phyloP scores from a whole-genome alignment of 2,797 vertebrate species.

The Acanthurus leucopareius region DNA sequence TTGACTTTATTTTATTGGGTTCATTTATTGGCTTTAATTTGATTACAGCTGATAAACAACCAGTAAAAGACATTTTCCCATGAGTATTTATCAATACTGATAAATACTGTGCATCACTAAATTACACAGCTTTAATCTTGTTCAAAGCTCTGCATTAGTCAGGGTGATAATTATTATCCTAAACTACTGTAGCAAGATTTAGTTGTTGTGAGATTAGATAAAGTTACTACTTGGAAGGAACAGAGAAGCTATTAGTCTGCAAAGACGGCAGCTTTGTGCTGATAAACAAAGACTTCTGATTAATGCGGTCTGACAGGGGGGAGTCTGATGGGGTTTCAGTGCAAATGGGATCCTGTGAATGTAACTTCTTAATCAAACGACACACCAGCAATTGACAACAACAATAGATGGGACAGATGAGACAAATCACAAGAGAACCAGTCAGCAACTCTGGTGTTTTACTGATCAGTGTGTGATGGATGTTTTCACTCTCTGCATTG shows the following conservation, averaged over 20 bases:
- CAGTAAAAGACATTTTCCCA: too few relatives aligned
- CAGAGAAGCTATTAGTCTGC: not conserved
- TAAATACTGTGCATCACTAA: too few relatives aligned
- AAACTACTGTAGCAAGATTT: constrained; percentile 5
- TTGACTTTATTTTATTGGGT: too few relatives aligned
- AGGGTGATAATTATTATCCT: constrained; percentile 6
- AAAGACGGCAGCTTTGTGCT: constrained; percentile 2
- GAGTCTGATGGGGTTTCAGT: constrained; percentile 22
- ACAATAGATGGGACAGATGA: constrained; percentile 24
- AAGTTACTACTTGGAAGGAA: constrained; percentile 6
- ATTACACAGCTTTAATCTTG: not conserved
- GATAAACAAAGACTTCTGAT: constrained; percentile 16
- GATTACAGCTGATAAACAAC: too few relatives aligned
- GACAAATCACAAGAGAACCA: not conserved
- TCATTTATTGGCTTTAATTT: too few relatives aligned
- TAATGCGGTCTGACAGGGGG: constrained; percentile 43
- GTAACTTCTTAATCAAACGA: constrained; percentile 45
- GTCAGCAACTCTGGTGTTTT: not conserved
- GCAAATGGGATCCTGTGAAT: constrained; percentile 42
- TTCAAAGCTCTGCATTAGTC: not conserved
- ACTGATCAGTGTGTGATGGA: not conserved
- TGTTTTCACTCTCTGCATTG: constrained; percentile 1
- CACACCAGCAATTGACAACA: constrained; percentile 18
- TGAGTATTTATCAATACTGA: too few relatives aligned
- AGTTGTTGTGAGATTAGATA: constrained; percentile 16